Evolutionary conservation across 2,113 vertebrate species (phyloP).

Genomic region (Sylvilagus bachmani): DNA sequence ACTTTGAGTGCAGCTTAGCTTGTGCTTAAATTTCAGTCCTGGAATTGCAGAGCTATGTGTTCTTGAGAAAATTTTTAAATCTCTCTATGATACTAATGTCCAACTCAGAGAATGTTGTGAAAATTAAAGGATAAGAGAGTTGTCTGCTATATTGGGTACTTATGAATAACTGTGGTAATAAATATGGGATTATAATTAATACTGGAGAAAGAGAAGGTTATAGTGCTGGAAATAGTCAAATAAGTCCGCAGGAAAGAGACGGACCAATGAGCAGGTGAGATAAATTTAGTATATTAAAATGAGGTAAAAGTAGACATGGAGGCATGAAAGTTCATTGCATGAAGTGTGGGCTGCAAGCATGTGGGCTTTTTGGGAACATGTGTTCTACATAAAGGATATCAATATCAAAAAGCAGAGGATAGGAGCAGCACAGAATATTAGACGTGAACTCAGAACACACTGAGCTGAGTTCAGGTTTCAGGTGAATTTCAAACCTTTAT

Average conservation of each 20-base stretch:
- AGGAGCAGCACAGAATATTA: not conserved
- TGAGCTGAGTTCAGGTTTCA: not conserved
- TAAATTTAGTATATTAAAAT: not conserved
- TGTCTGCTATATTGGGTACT: not conserved
- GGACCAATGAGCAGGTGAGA: not conserved
- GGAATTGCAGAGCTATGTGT: not conserved
- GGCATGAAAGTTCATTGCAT: not conserved
- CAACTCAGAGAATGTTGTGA: not conserved
- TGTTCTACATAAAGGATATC: not conserved
- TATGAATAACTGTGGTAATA: not conserved
- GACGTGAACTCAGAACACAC: not conserved
- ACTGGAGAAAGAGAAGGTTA: not conserved
- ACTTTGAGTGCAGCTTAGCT: not conserved
- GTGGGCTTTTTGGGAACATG: not conserved
- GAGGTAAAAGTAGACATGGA: not conserved
- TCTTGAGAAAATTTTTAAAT: not conserved
- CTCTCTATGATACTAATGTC: not conserved
- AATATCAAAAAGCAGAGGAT: not conserved
- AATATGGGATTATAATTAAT: not conserved
- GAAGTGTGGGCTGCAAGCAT: accelerated
- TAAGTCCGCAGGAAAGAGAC: not conserved
- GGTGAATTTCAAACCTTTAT: not conserved
- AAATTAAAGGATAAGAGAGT: not conserved
- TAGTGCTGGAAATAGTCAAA: not conserved
- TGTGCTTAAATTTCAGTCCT: not conserved